Evolutionary conservation across 2,113 vertebrate species (phyloP).

Genomic region (Phrynosoma blainvillii): DNA sequence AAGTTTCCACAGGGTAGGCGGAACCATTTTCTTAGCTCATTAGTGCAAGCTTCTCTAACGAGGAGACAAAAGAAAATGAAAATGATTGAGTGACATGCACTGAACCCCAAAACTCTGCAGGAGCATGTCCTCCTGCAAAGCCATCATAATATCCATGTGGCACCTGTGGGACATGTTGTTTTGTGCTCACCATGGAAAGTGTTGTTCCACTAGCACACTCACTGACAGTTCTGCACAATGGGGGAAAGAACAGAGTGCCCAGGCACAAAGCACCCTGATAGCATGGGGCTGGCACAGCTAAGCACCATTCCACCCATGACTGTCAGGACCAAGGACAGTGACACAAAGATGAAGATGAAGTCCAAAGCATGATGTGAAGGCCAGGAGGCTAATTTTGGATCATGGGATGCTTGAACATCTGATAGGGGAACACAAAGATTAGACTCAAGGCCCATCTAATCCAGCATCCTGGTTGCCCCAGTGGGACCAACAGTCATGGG

Average conservation of each 20-base stretch:
- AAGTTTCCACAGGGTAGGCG: neutral
- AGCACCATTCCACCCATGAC: no score
- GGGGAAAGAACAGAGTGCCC: neutral
- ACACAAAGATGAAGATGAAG: neutral
- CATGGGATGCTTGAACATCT: neutral
- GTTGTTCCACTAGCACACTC: neutral
- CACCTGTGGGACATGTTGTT: neutral
- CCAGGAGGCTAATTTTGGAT: neutral
- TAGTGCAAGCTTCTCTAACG: no score
- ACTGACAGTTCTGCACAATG: neutral
- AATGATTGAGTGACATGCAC: neutral
- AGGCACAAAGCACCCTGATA: neutral
- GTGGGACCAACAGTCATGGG: no score
- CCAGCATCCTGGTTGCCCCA: neutral
- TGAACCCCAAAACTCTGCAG: neutral
- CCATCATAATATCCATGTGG: neutral
- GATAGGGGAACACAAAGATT: neutral
- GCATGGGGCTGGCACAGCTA: neutral
- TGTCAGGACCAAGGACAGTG: neutral
- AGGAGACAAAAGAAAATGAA: neutral
- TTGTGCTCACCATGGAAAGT: neutral
- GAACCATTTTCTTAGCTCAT: neutral
- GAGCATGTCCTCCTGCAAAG: neutral
- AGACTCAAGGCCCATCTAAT: neutral
- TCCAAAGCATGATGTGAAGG: neutral